Evolutionary conservation across 2,888 invertebrate genomes (phyloP).

Genomic region (Eupithecia tripunctaria): DNA sequence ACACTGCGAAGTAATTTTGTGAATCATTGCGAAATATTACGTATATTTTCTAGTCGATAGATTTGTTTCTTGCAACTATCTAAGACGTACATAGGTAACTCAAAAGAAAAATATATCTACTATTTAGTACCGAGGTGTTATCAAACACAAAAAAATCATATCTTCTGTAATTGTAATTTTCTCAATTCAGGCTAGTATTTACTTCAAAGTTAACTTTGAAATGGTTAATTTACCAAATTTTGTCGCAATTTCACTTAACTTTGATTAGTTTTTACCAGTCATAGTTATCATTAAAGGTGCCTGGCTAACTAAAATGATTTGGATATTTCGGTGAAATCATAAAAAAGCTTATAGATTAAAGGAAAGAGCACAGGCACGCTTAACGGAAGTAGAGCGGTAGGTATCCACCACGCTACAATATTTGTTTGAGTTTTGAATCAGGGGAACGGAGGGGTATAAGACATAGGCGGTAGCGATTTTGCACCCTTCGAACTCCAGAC

Average conservation of each 20-base stretch:
- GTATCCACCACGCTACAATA: conserved; percentile 23
- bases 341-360: background rate
- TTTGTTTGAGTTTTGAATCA: conserved; percentile 26
- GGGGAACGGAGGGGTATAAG: background rate
- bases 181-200: background rate
- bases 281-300: background rate
- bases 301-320: background rate
- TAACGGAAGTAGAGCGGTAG: conserved; percentile 9
- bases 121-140: background rate
- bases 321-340: background rate
- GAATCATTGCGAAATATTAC: conserved; percentile 26
- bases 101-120: background rate
- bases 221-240: background rate
- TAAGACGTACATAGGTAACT: background rate
- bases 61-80: background rate
- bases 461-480: conserved; percentile 15
- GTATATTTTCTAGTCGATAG: background rate
- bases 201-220: background rate
- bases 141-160: background rate
- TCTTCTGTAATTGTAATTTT: background rate
- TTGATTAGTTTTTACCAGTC: background rate
- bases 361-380: background rate
- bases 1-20: conserved; percentile 54
- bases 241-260: background rate
- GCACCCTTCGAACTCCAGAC: background rate